These are phyloP conservation scores for Tetheella fluctuosa DNA, from an alignment of 2,888 invertebrate species.

Conservation along the genomic window DNA sequence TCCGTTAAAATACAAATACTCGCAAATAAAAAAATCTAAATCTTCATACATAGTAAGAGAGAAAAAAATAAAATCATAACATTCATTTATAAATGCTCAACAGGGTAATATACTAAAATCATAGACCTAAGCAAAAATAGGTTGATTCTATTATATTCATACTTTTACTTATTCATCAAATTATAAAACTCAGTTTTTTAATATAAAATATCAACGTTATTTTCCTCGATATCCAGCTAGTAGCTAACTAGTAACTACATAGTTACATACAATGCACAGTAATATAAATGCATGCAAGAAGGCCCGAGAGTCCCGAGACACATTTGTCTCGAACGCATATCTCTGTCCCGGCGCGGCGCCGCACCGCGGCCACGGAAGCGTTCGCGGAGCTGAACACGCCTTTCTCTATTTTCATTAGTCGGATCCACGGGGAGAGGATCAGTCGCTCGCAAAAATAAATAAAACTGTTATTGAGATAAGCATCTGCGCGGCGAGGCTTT, in stretches of 20 bases:
- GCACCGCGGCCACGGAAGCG: conserved; percentile 26
- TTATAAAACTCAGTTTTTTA: too few species aligned
- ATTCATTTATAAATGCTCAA: too few species aligned
- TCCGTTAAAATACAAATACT: too few species aligned
- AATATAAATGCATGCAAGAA: not conserved
- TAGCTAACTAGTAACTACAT: not conserved
- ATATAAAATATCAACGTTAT: not conserved
- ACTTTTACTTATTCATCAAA: too few species aligned
- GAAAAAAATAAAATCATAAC: too few species aligned
- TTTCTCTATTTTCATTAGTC: conserved; percentile 79
- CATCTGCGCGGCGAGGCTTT: conserved; percentile 81
- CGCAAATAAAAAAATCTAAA: too few species aligned
- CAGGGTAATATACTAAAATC: too few species aligned
- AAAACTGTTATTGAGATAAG: conserved; percentile 84
- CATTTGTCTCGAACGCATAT: conserved; percentile 40
- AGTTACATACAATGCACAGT: not conserved
- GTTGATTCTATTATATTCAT: too few species aligned
- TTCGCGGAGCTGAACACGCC: conserved; percentile 51
- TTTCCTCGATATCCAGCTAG: not conserved
- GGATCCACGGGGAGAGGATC: conserved; percentile 76
- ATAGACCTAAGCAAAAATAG: too few species aligned
- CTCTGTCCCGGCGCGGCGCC: conserved; percentile 15
- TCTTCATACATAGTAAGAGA: too few species aligned
- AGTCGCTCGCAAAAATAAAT: conserved; percentile 82
- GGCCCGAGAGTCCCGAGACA: conserved; percentile 33